Evolutionary conservation across 2,113 vertebrate genomes (phyloP), one percentile per base, ranked within the genome.

Genomic region (Macquaria ambigua): DNA sequence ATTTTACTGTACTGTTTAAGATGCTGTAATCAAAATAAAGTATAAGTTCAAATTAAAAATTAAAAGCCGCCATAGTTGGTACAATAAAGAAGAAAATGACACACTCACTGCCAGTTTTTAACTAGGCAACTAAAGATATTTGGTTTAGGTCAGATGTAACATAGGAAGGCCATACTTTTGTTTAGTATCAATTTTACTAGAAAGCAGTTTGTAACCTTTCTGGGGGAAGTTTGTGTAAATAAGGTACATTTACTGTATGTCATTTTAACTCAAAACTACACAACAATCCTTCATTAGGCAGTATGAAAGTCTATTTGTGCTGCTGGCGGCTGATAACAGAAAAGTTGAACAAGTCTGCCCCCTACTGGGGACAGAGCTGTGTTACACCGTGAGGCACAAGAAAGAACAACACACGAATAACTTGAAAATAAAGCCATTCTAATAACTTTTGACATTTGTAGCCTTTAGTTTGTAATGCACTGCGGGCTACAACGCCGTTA

Each of bases 291-390:
- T 34, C 20, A n/a, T n/a, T 5, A 6, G 3, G 7, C 34, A 20
- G 43, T 28, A 1, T 50, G 6, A 34, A 9, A 15, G 39, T 73
- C 62, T 25, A 10, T 48, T 1, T 53, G 21, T 28, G 12, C 10
- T 53, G 37, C 41, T 58, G 21, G 1, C 3, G 0, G 15, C 14
- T 37, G 28, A 1, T 21, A 37, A 41, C 3, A 59, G 18, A 74
- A 66, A n/a, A 2, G 50, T 34, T 81, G 59, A 67, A 37, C 74
- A 21, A 77, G 52, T 41, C 39, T 50, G 87, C 87, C 82, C 74
- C 48, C 90, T 92, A 3, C 62, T 76, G 90, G 87, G 0, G 5
- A 66, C 25, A 63, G 1, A 43, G 50, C 31, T 0, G 11, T 53
- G 53, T 66, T 82, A 89, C 87, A 85, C 4, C 14, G 2, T 2